Conservation (phyloP, 1,140 invertebrate species). For the Drosophila mauritiana region DNA sequence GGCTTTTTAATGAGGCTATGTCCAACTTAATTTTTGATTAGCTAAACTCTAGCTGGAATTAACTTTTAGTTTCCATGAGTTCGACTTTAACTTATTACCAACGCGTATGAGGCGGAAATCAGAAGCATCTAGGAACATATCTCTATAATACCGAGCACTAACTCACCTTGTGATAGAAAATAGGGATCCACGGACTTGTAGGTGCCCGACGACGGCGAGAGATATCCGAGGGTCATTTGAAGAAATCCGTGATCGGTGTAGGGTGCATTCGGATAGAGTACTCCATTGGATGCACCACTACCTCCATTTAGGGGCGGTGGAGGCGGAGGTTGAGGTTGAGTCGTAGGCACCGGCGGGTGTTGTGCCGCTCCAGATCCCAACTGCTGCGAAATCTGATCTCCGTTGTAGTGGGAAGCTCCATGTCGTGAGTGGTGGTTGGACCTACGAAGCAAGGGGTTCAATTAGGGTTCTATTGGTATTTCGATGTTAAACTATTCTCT, state of each 20-base stretch:
- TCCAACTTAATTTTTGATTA: too few relatives aligned
- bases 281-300: conserved; percentile 39
- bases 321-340: conserved; percentile 91
- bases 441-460: not conserved
- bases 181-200: conserved; percentile 89
- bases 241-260: conserved; percentile 86
- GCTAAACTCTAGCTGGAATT: not conserved
- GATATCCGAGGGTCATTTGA: conserved; percentile 88
- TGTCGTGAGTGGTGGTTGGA: conserved; percentile 13
- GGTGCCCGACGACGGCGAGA: conserved; percentile 86
- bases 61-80: not conserved
- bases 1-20: not conserved
- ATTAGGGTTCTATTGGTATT: not conserved
- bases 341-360: conserved; percentile 86
- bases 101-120: too few relatives aligned
- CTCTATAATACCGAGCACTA: not conserved
- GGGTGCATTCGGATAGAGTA: conserved; percentile 84
- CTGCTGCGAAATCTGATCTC: conserved; percentile 10
- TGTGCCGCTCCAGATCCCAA: conserved; percentile 26
- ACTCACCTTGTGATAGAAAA: conserved; percentile 88
- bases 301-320: conserved; percentile 74
- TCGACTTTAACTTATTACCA: not conserved
- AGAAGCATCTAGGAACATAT: not conserved
- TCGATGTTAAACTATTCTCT: too few relatives aligned
- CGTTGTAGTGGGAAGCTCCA: conserved; percentile 12